Evolutionary conservation across 2,113 vertebrate species (phyloP), one percentile per base, ranked within the genome.

Genomic region (Ailurus styani): DNA sequence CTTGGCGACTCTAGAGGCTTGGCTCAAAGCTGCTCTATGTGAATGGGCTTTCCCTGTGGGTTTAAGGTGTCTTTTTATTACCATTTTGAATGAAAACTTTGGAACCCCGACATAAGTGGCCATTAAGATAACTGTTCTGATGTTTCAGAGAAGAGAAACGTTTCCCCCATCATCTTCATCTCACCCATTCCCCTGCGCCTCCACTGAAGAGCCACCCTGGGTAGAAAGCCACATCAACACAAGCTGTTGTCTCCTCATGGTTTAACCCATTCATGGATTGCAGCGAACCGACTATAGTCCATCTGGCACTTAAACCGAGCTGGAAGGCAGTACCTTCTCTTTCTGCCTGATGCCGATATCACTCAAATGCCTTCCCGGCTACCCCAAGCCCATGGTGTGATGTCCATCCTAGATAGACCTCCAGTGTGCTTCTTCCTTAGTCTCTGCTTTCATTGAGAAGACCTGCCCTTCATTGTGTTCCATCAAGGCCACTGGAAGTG

Each of bases 1-100:
- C 93, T 47, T 97, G 97, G 97, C 95, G 98, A 97, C 98, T 97
- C 96, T 73, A 10, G 91, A 84, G 97, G 96, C 86, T 87, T 93
- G 13, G 1, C 34, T 68, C 20, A 37, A 10, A 93, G 88, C 93
- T 20, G 31, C 9, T 25, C 54, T 57, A 1, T 4, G 73, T 64
- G 89, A 64, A 50, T 0, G 18, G 68, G 25, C 29, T 97, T 96
- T 37, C 91, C 93, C 86, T 18, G 6, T n/a, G 90, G 87, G 54
- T 25, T 96, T 92, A 73, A 82, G 57, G 92, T 95, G 70, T 57
- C 54, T 91, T 87, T 95, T 88, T 64, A 42, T 34, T n/a, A 14
- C 57, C 52, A 73, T 83, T 97, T 73, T 95, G 97, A 92, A 42
- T 13, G 10, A 68, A 60, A 2, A 21, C 87, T 47, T 50, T 27